Percentiles rank a stretch among this genome's conserved stretches.
These are phyloP conservation scores for Dichetophora obliterata DNA, from an alignment of 2,888 invertebrate genomes.

Conservation along the genomic window DNA sequence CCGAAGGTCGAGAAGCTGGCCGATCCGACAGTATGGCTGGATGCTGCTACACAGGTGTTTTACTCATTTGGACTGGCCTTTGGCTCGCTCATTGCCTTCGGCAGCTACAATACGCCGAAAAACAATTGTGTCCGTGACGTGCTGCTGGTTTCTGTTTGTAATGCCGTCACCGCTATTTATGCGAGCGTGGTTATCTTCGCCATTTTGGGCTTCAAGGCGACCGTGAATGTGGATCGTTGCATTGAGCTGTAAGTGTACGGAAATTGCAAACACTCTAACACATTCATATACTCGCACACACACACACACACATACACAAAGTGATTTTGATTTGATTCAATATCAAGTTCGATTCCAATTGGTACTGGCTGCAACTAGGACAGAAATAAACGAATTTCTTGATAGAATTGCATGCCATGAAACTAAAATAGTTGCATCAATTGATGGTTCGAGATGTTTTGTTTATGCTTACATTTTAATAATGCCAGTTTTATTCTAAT, in stretches of 20 bases:
- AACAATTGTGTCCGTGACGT: constrained; percentile 96
- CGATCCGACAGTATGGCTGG: constrained; percentile 93
- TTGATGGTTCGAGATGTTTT: not conserved
- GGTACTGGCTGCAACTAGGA: not conserved
- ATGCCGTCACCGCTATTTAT: constrained; percentile 93
- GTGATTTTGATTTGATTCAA: not conserved
- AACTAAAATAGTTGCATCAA: not conserved
- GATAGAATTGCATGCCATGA: not conserved
- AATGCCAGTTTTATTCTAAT: not conserved
- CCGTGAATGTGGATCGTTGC: constrained; percentile 88
- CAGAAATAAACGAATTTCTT: not conserved
- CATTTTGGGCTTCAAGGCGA: constrained; percentile 96
- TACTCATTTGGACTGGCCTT: constrained; percentile 96
- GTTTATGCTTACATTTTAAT: not conserved
- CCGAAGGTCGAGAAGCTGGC: constrained; percentile 91
- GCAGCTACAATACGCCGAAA: constrained; percentile 94
- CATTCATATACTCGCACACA: no score
- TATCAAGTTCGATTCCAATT: not conserved
- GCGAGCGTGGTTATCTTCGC: constrained; percentile 96
- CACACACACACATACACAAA: not conserved
- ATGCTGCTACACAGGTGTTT: constrained; percentile 97
- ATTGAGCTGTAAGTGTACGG: constrained; percentile 75
- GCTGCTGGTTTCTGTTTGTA: constrained; percentile 89
- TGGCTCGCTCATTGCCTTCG: constrained; percentile 95
- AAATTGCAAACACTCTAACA: constrained; percentile 9